Base-by-base conservation (phyloP, 2,113 vertebrate genomes). In the Campylomormyrus tamandua region DNA sequence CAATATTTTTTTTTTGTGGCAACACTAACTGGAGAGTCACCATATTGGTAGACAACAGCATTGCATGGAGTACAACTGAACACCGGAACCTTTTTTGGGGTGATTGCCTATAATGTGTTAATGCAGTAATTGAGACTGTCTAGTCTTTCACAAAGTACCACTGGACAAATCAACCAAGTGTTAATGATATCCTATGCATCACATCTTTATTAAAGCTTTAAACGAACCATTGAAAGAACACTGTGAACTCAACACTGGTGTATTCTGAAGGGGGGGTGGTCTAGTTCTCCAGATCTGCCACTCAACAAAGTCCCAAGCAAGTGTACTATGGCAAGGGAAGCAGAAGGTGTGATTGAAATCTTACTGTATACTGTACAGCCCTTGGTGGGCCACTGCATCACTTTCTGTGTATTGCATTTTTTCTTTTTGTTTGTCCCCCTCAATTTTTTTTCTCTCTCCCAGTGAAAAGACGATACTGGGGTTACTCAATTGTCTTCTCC, bases 61-160 rank as follows among this genome's bases (percentile, higher is more conserved):
- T 91, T 91, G 91, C 90, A 87, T 87, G 85, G 56, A 90, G 50
- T 52, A 62, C 66, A 56, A 48, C 31, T 93, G 88, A 85, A 88
- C 91, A 92, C 93, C 35, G 92, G 92, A 92, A 92, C 66, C 91
- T 87, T 91, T 92, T 90, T 87, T 90, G 90, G 89, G 92, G 92
- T 92, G 92, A 92, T 94, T 95, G 93, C 93, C 93, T 93, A 94
- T 94, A 95, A 95, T 95, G 94, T 95, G 94, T 96, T 94, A 92
- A 92, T 91, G 88, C 92, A 88, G 94, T 93, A 91, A 85, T 89
- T 89, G 91, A 89, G 53, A 90, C 87, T 93, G 92, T 91, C 83
- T 92, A 85, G 89, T 90, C 56, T 87, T 90, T 87, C 70, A 46
- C 42, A 92, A 92, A 91, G 92, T 94, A 95, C 93, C 94, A 94